Evolutionary conservation across 2,113 vertebrate species (phyloP).

Genomic region (Paralichthys olivaceus): DNA sequence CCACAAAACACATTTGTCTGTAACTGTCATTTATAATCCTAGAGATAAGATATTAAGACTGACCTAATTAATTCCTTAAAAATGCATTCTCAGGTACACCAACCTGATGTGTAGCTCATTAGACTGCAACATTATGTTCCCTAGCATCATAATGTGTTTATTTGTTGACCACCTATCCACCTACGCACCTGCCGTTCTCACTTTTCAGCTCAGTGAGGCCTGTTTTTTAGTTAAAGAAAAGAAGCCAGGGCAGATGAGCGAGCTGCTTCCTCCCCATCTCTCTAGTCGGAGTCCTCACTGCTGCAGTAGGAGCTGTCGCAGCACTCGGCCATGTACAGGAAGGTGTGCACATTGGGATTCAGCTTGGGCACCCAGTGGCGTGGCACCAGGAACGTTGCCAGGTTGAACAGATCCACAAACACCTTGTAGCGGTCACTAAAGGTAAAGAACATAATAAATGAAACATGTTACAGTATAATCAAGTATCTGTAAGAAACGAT

Average conservation of each 20-base stretch:
- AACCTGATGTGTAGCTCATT: not conserved
- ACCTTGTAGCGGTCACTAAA: constrained; percentile 97
- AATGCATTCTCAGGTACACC: not conserved
- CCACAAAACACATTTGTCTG: not conserved
- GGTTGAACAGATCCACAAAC: constrained; percentile 97
- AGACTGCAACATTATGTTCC: not conserved
- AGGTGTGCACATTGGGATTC: constrained; percentile 91
- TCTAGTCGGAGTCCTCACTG: constrained; percentile 93
- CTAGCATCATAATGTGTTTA: not conserved
- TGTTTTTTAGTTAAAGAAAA: not conserved
- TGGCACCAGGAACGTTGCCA: constrained; percentile 93
- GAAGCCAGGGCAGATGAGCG: no score
- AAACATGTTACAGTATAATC: not conserved
- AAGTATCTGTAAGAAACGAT: constrained; percentile 11
- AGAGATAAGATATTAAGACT: not conserved
- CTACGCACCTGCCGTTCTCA: no score
- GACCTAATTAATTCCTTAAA: not conserved
- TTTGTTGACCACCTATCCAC: no score
- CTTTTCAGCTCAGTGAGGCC: not conserved
- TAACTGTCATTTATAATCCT: not conserved
- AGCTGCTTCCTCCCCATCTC: no score
- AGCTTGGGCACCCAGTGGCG: constrained; percentile 94
- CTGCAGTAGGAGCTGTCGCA: constrained; percentile 97
- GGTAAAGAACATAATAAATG: not conserved
- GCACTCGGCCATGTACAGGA: constrained; percentile 91